A percentile compares a stretch with the other conserved stretches of the same genome.
phyloP scores from a whole-genome alignment of 2,797 vertebrate species.

The Okamejei kenojei region DNA sequence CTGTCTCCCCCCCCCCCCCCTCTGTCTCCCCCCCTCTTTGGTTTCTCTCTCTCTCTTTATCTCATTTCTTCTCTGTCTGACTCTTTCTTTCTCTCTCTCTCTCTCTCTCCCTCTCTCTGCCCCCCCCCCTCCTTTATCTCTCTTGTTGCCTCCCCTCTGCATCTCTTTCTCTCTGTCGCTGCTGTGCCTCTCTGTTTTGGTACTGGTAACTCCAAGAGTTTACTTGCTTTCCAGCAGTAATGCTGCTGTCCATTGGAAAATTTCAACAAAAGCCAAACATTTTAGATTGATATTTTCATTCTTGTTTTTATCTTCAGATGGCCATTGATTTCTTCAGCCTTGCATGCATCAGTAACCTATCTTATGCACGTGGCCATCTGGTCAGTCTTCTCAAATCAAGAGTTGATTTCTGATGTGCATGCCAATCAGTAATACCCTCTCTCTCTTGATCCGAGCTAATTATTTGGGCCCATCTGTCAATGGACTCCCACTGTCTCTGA shows the following conservation, averaged over 20 bases:
- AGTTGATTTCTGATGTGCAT: background rate
- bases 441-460: constrained; percentile 13
- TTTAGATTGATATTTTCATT: background rate
- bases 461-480: background rate
- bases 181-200: no score
- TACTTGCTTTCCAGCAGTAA: no score
- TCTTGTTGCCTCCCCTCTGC: background rate
- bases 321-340: background rate
- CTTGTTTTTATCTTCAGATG: background rate
- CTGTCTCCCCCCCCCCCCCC: no score
- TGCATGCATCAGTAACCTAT: background rate
- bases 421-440: background rate
- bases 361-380: background rate
- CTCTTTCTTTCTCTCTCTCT: no score
- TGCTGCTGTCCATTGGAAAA: background rate
- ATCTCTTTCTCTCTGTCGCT: background rate
- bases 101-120: no score
- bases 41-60: no score
- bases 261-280: background rate
- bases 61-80: no score
- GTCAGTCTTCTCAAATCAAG: constrained; percentile 19
- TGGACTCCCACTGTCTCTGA: background rate
- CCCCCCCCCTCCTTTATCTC: background rate
- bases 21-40: no score
- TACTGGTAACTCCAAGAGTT: no score